phyloP scores from a whole-genome alignment of 2,113 vertebrate species.

The Vulpes ferrilata region DNA sequence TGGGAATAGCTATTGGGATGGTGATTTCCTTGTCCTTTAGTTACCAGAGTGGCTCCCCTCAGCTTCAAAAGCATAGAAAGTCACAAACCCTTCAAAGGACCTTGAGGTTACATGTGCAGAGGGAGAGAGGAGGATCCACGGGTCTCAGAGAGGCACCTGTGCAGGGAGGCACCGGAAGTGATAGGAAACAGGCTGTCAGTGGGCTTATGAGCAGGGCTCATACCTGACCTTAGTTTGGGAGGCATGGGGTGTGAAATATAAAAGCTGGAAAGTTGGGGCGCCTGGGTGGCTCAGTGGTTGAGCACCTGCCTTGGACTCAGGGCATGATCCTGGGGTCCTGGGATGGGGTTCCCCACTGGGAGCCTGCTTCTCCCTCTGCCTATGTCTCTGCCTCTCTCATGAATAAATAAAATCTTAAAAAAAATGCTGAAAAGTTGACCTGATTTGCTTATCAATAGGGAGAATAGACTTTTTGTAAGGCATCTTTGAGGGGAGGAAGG shows the following conservation, averaged over 20 bases:
- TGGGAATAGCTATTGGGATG: constrained; percentile 81
- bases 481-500: neutral
- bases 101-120: constrained; percentile 2
- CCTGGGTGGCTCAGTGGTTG: no score
- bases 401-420: no score
- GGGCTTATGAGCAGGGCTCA: neutral
- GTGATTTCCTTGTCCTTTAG: constrained; percentile 63
- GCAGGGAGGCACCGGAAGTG: neutral
- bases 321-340: no score
- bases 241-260: neutral
- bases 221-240: neutral
- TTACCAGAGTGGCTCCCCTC: neutral
- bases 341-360: no score
- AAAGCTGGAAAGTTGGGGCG: no score
- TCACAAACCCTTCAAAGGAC: constrained; percentile 36
- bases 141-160: neutral
- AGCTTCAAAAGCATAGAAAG: constrained; percentile 60
- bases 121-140: neutral
- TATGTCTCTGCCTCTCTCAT: no score
- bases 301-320: no score
- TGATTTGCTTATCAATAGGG: neutral
- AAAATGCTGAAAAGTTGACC: neutral
- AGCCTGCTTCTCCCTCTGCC: no score
- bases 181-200: neutral
- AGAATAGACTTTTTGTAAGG: neutral